Conservation (phyloP, 30 jellyfish, hydroid and myxozoan genomes). For the Catostylus mosaicus region DNA sequence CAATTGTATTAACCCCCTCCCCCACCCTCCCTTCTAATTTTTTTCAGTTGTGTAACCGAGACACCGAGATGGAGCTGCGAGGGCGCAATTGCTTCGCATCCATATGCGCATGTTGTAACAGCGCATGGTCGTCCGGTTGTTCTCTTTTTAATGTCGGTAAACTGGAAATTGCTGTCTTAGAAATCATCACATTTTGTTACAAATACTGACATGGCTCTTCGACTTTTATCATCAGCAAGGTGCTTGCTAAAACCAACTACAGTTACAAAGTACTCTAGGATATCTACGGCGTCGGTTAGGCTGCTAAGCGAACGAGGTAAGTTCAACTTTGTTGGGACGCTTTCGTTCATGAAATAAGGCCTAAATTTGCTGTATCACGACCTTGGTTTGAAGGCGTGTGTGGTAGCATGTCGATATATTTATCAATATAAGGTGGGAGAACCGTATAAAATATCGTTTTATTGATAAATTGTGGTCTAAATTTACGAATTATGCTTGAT, state of each 20-base stretch:
- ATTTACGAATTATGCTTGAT: too few relatives aligned
- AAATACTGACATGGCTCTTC: constrained; percentile 47
- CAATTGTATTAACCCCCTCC: too few relatives aligned
- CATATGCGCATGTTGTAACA: constrained; percentile 13
- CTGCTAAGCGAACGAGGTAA: constrained; percentile 49
- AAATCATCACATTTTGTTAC: constrained; percentile 9
- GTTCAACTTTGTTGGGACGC: constrained; percentile 47
- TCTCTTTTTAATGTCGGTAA: constrained; percentile 22
- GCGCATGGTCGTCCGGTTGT: constrained; percentile 21
- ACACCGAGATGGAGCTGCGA: constrained; percentile 4
- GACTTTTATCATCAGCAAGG: constrained; percentile 49
- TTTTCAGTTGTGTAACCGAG: too few relatives aligned
- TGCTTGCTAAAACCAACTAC: constrained; percentile 40
- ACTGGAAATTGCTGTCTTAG: background rate
- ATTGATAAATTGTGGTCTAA: too few relatives aligned
- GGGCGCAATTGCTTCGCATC: constrained; percentile 19
- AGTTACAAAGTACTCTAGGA: constrained; percentile 33
- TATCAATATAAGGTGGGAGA: too few relatives aligned
- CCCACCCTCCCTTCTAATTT: too few relatives aligned
- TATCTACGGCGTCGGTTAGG: constrained; percentile 39
- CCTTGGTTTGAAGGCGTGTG: too few relatives aligned
- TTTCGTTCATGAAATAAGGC: constrained; percentile 39
- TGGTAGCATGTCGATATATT: too few relatives aligned
- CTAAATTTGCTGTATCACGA: too few relatives aligned
- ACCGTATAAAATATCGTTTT: too few relatives aligned